These are phyloP conservation scores for Lampris incognitus DNA, from an alignment of 2,113 vertebrate genomes.

Conservation along the genomic window DNA sequence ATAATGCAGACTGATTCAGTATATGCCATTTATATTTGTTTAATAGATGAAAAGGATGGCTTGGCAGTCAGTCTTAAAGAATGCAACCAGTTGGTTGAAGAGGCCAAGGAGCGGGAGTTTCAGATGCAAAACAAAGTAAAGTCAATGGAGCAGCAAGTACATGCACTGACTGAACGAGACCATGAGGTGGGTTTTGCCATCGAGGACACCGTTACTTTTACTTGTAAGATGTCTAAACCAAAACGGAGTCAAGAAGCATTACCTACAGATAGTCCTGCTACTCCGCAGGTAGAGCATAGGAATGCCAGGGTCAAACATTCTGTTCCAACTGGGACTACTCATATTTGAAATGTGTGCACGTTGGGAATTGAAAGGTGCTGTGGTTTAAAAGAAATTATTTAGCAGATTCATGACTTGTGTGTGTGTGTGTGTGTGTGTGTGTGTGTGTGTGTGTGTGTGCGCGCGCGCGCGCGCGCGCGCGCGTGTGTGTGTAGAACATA, in stretches of 20 bases:
- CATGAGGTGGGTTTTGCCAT: slow-evolving; percentile 82
- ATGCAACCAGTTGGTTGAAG: slow-evolving; percentile 86
- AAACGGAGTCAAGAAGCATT: slow-evolving; percentile 1
- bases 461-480: no score
- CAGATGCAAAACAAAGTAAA: slow-evolving; percentile 89
- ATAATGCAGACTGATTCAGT: not conserved
- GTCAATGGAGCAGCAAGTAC: slow-evolving; percentile 87
- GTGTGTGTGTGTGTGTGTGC: slow-evolving; percentile 28
- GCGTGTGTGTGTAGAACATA: slow-evolving; percentile 76
- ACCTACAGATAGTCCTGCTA: not conserved
- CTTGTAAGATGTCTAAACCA: not conserved
- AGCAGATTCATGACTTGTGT: no score
- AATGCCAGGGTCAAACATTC: no score
- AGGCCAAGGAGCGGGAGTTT: slow-evolving; percentile 86
- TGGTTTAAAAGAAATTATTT: no score
- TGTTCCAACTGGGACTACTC: not conserved
- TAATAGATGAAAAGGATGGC: slow-evolving; percentile 92
- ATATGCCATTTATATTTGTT: slow-evolving; percentile 12
- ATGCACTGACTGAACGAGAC: slow-evolving; percentile 84
- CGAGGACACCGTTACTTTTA: not conserved
- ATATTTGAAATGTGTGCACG: not conserved
- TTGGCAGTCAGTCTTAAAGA: slow-evolving; percentile 88
- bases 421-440: no score
- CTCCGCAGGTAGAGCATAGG: not conserved
- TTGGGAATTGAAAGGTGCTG: not conserved